phyloP scores from a whole-genome alignment of 1,140 invertebrate species.

The Spodoptera litura region DNA sequence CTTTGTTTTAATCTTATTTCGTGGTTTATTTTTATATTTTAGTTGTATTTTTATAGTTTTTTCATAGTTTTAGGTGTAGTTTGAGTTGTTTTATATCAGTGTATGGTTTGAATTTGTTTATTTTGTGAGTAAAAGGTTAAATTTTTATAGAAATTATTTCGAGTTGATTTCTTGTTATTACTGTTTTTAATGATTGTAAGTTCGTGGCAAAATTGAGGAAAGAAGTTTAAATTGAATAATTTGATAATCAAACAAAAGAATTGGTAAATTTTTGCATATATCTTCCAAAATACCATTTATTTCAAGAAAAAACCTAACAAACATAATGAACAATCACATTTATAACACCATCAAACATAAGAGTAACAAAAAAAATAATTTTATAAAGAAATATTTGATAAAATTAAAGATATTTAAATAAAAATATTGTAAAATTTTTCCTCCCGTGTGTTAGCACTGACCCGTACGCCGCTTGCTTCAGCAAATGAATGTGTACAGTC shows the following conservation, averaged over 20 bases:
- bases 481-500: constrained; percentile 48
- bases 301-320: background rate
- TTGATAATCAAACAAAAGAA: background rate
- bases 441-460: constrained; percentile 23
- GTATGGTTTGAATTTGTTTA: background rate
- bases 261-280: too few species aligned
- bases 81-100: too few species aligned
- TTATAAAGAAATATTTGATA: background rate
- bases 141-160: background rate
- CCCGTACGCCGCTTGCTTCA: constrained; percentile 43
- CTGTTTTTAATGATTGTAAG: background rate
- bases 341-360: background rate
- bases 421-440: constrained; percentile 1
- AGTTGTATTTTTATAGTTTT: background rate
- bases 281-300: background rate
- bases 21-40: background rate
- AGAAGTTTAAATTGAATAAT: too few species aligned
- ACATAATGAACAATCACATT: background rate
- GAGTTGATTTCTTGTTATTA: background rate
- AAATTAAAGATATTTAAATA: background rate
- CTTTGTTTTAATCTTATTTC: background rate
- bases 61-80: background rate
- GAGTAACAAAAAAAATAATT: background rate
- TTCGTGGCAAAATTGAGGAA: background rate
- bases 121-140: background rate